Evolutionary conservation across 1,140 invertebrate genomes (phyloP), one percentile per base, ranked within the genome.

Genomic region (Neodiprion fabricii): DNA sequence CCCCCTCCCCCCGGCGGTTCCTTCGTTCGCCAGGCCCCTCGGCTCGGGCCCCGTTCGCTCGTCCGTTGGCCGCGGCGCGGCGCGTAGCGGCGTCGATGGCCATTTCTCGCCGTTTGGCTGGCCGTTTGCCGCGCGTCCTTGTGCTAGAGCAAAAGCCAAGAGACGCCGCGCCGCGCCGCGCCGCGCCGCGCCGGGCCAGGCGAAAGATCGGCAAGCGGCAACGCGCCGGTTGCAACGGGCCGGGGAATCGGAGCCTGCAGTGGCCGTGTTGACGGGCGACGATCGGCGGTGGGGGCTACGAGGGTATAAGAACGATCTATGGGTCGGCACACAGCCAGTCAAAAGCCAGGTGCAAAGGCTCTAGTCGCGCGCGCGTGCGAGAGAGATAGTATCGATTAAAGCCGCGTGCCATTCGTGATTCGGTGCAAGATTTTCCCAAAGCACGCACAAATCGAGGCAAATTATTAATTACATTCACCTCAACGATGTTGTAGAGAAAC

Each of bases 291-390:
- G 86, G 87, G 87, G 85, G 87, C 86, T 84, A 75, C 86, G 86
- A 88, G 85, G 86, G 86, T 88, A 88, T 88, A 88, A 87, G 86
- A 85, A 83, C 84, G 80, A 86, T 86, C 83, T 82, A 79, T 61
- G 53, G 75, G 77, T 85, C 81, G 79, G 76, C 80, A 80, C 49
- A 73, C 70, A 77, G 84, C 81, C 86, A 87, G 86, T 86, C 85
- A 85, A 86, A 85, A 84, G 83, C 85, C 85, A 85, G 83, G 85
- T 86, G 81, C 82, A 84, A 79, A 82, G 84, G 80, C 86, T 86
- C 85, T 87, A 87, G 86, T 87, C 86, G 87, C 85, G 83, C 80
- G 80, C 74, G 85, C 85, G 86, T 84, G 86, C 86, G 85, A 87
- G 86, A 86, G 84, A 82, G 28, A 40, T 81, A 78, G 28, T 40